Evolutionary conservation across 2,113 vertebrate genomes (phyloP).

Genomic region (Labeo rohita): DNA sequence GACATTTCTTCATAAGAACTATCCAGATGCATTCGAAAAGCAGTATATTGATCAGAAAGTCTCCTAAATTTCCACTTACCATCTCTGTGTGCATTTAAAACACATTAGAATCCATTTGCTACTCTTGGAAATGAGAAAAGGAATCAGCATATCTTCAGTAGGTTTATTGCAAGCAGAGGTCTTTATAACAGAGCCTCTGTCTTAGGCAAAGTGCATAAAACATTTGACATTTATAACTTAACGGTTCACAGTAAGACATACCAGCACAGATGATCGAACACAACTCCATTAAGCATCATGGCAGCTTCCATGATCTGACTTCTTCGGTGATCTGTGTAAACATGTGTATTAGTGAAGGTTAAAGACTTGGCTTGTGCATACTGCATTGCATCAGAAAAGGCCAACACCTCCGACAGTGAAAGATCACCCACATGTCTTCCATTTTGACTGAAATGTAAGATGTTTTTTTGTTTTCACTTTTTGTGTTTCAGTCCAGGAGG

Average conservation of each 20-base stretch:
- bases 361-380: slow-evolving; percentile 52
- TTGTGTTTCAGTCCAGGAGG: neutral
- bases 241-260: slow-evolving; percentile 33
- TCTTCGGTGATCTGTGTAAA: slow-evolving; percentile 3
- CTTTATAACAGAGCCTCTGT: slow-evolving; percentile 44
- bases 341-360: slow-evolving; percentile 33
- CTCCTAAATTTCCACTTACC: neutral
- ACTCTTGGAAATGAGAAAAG: neutral
- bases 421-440: neutral
- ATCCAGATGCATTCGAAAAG: neutral
- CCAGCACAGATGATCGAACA: slow-evolving; percentile 8
- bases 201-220: slow-evolving; percentile 50
- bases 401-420: slow-evolving; percentile 40
- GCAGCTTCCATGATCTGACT: slow-evolving; percentile 7
- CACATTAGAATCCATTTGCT: neutral
- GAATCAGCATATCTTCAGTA: slow-evolving; percentile 15
- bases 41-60: slow-evolving; percentile 3
- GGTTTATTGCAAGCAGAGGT: slow-evolving; percentile 58
- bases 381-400: slow-evolving; percentile 54
- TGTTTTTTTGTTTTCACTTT: neutral
- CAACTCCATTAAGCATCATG: slow-evolving; percentile 37
- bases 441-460: neutral
- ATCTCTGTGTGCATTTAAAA: neutral
- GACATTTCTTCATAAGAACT: neutral
- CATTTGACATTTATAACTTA: slow-evolving; percentile 41